Evolutionary conservation across 2,797 vertebrate species (phyloP).

Genomic region (Anguilla pacifica): DNA sequence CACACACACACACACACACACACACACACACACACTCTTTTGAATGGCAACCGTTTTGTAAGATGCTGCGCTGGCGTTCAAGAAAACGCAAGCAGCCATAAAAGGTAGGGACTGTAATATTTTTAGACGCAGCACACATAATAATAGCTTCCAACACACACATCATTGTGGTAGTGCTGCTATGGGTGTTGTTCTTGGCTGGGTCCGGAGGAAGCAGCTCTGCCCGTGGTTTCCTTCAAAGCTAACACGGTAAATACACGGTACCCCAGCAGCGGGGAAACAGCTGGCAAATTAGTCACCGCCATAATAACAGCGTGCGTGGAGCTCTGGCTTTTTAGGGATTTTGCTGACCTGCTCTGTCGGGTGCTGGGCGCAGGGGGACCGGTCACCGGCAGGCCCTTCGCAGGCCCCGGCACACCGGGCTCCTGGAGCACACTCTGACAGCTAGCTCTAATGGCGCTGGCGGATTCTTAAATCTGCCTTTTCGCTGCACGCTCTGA

Average conservation of each 20-base stretch:
- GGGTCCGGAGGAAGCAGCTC: neutral
- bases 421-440: neutral
- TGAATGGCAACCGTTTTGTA: neutral
- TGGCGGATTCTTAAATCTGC: neutral
- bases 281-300: neutral
- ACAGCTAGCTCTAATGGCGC: neutral
- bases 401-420: neutral
- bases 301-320: neutral
- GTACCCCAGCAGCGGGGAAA: neutral
- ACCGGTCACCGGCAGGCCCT: neutral
- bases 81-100: neutral
- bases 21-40: neutral
- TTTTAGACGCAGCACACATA: neutral
- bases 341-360: neutral
- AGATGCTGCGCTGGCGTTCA: neutral
- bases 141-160: neutral
- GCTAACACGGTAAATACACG: neutral
- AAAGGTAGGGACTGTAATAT: neutral
- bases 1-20: too few species aligned
- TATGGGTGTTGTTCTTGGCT: neutral
- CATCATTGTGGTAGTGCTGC: neutral
- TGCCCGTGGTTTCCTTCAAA: neutral
- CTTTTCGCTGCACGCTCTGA: too few species aligned
- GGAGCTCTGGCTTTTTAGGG: neutral
- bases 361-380: neutral